Base-by-base conservation (phyloP, 2,888 invertebrate genomes). In the Brenthis ino region DNA sequence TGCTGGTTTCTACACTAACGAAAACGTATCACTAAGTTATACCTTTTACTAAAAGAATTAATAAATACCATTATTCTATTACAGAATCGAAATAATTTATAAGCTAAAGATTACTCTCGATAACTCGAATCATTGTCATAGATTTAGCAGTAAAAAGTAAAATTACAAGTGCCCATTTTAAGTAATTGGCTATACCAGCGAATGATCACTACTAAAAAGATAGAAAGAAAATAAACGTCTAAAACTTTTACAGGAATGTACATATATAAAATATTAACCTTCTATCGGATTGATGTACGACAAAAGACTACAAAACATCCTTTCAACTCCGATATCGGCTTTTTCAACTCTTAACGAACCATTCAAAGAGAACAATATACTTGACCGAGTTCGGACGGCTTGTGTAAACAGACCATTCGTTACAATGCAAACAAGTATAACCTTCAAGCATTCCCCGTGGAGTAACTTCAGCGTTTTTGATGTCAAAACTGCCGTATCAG, bases 391-490 rank as follows among this genome's bases (percentile, higher is more conserved):
- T 68, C 16, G 48, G 61, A 63, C 51, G 64, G 43, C 43, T 64
- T 51, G 43, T 43, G 57, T 56, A 67, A 67, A 56, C 57, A 66
- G 43, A 64, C 60, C 60, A 63, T 60, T 55, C 50, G 11, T 24
- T 51, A 64, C 55, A 69, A 69, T 68, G 64, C 68, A 70, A 70
- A 63, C 64, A 20, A 67, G 64, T 37, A 64, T 63, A 71, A 71
- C 66, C 68, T 69, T 58, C 67, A 64, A 70, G 64, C 72, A 65
- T 63, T 75, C 71, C 74, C 77, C 65, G 72, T 70, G 74, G 76
- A 74, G 71, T 64, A 77, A 77, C 75, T 80, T 80, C 72, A 79
- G 78, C 78, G 76, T 79, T 80, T 80, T 83, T 77, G 77, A 76
- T 68, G 74, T 76, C 77, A 74, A 73, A 77, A 77, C 72, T 74